phyloP scores from a whole-genome alignment of 1,140 invertebrate genomes.

The Dufourea novaeangliae region DNA sequence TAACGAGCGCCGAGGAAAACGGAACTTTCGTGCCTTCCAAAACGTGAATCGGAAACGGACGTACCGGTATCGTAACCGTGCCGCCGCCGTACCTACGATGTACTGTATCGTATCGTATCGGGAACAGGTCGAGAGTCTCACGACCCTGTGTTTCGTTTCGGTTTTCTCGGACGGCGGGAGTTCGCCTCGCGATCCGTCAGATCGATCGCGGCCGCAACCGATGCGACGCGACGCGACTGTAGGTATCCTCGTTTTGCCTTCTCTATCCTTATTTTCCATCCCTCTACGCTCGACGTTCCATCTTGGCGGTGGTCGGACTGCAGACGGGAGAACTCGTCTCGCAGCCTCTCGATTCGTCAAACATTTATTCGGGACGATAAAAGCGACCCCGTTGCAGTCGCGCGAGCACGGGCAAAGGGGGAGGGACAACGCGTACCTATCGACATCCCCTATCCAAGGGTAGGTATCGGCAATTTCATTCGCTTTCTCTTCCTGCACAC shows the following conservation, averaged over 20 bases:
- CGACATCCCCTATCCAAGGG: not conserved
- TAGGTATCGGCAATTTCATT: slow-evolving; percentile 38
- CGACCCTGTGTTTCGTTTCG: slow-evolving; percentile 21
- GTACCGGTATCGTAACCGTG: no score
- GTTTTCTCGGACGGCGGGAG: slow-evolving; percentile 1
- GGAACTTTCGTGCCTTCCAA: slow-evolving; percentile 64
- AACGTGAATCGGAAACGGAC: slow-evolving; percentile 69
- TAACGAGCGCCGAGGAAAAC: slow-evolving; percentile 65
- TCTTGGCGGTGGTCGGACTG: not conserved
- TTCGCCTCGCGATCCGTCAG: slow-evolving; percentile 46
- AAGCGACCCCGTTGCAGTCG: slow-evolving; percentile 32
- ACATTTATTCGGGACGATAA: slow-evolving; percentile 45
- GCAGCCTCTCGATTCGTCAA: slow-evolving; percentile 37
- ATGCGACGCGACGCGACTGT: not conserved
- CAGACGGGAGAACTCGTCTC: not conserved
- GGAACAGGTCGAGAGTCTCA: slow-evolving; percentile 37
- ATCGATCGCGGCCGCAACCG: slow-evolving; percentile 35
- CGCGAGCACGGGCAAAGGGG: no score
- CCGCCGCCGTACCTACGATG: not conserved
- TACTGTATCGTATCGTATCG: not conserved
- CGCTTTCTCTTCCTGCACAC: not conserved
- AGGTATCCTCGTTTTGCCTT: not conserved
- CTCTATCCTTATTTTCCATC: no score
- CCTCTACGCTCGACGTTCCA: not conserved
- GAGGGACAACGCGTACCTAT: no score